phyloP scores from a whole-genome alignment of 2,888 invertebrate genomes.

The Patella pellucida region DNA sequence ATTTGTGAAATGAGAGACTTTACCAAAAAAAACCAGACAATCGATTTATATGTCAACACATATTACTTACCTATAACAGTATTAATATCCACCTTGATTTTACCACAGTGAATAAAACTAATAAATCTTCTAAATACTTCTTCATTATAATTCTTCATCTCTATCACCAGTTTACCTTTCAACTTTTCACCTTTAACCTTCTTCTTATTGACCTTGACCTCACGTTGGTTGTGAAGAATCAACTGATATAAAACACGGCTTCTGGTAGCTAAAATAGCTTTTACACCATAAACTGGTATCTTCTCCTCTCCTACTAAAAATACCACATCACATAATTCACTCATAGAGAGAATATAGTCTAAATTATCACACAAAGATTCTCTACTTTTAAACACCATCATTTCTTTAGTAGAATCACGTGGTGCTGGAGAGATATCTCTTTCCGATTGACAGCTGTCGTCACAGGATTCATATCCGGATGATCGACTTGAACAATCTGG shows the following conservation, averaged over 20 bases:
- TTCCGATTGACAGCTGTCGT: background rate
- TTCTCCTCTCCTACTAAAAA: background rate
- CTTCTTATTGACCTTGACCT: conserved; percentile 1
- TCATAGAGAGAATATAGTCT: background rate
- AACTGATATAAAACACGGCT: background rate
- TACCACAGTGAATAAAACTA: conserved; percentile 10
- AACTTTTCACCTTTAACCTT: background rate
- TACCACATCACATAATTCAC: background rate
- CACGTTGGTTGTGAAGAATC: background rate
- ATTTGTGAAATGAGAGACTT: no score
- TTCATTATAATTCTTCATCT: background rate
- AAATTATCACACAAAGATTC: conserved; percentile 1
- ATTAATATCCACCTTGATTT: background rate
- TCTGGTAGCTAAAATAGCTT: background rate
- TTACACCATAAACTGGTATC: background rate
- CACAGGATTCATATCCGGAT: conserved; percentile 6
- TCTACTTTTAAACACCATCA: conserved; percentile 4
- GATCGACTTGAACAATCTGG: background rate
- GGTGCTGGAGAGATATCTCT: background rate
- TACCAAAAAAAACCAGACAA: no score
- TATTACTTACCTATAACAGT: background rate
- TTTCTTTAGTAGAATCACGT: background rate
- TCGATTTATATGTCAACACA: no score
- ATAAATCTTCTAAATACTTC: conserved; percentile 4
- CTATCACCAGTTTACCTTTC: background rate